These are phyloP conservation scores for Tragelaphus scriptus DNA, from an alignment of 2,113 vertebrate genomes.

Conservation along the genomic window DNA sequence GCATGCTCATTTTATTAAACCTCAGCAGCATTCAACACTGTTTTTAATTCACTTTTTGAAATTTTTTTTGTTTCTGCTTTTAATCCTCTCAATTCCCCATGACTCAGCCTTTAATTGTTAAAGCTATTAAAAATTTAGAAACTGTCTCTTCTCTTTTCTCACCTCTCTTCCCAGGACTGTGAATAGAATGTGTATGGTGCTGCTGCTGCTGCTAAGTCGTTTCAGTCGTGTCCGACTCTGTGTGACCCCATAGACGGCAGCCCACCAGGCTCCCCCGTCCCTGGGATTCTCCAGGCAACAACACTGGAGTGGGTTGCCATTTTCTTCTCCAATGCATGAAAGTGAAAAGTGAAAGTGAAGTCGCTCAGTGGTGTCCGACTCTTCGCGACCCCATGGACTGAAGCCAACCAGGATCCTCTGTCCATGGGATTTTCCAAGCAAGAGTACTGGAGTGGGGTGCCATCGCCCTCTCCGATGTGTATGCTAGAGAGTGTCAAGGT, in stretches of 20 bases:
- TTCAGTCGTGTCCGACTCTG: no score
- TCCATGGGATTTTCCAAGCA: no score
- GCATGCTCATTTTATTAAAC: not conserved
- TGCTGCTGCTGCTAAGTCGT: no score
- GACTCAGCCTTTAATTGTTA: not conserved
- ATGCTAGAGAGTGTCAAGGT: not conserved
- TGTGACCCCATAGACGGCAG: no score
- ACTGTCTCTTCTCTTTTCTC: not conserved
- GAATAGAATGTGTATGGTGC: not conserved
- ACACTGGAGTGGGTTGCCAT: no score
- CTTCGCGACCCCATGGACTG: rapidly evolving
- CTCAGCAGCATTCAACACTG: not conserved
- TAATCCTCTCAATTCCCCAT: not conserved
- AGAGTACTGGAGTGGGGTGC: no score
- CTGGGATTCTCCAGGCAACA: no score
- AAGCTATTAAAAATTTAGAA: not conserved
- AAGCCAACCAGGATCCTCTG: no score
- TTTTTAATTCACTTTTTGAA: not conserved
- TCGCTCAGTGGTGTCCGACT: rapidly evolving
- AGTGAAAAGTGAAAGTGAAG: no score
- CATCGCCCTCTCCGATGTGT: not conserved
- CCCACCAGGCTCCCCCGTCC: no score
- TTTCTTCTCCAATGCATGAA: no score
- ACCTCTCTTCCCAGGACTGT: not conserved
- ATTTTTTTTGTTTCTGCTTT: not conserved